Conservation (phyloP, 2,888 invertebrate species). For the Agrochola lychnidis region DNA sequence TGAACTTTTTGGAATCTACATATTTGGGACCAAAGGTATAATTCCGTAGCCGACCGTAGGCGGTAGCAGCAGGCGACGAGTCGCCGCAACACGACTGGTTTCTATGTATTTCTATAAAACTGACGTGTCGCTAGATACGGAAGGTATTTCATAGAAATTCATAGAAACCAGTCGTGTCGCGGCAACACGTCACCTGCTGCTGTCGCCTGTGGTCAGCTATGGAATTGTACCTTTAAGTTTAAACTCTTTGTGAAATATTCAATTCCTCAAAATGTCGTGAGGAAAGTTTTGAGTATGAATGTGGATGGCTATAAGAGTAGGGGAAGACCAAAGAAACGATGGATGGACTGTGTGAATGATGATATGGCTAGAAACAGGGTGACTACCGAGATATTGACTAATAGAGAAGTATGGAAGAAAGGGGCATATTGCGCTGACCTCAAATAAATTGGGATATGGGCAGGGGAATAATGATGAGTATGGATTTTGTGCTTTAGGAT, state of each 20-base stretch:
- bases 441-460: background rate
- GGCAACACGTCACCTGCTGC: too few relatives aligned
- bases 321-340: background rate
- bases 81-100: too few relatives aligned
- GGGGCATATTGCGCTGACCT: accelerated
- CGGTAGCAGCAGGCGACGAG: too few relatives aligned
- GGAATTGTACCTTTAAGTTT: too few relatives aligned
- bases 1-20: conserved; percentile 3
- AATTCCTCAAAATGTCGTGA: background rate
- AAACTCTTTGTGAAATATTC: too few relatives aligned
- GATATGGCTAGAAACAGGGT: background rate
- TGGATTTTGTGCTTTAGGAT: background rate
- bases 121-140: too few relatives aligned
- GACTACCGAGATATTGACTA: background rate
- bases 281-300: too few relatives aligned
- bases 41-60: too few relatives aligned
- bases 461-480: background rate
- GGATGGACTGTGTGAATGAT: background rate
- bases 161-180: too few relatives aligned
- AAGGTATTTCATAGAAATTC: too few relatives aligned
- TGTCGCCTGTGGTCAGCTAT: too few relatives aligned
- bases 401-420: background rate
- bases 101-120: too few relatives aligned
- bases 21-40: background rate
- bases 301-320: background rate